Percentiles rank a stretch among this genome's conserved stretches.
These are phyloP conservation scores for Parapristionchus giblindavisi DNA, from an alignment of 2,888 invertebrate genomes.

Conservation along the genomic window DNA sequence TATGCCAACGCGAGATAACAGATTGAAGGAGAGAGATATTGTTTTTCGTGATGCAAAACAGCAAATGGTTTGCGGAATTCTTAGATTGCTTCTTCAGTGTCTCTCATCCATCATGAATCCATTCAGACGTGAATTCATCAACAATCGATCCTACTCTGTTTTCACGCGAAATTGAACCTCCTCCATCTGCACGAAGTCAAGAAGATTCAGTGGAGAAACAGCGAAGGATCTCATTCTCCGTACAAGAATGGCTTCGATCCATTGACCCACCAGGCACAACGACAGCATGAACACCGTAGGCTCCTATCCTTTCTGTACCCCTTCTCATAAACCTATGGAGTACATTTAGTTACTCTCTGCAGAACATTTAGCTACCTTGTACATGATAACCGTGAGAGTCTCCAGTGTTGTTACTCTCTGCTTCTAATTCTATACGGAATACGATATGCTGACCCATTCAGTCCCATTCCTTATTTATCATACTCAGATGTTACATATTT, in stretches of 20 bases:
- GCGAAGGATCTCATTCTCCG: conserved; percentile 37
- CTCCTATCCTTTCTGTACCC: too few relatives aligned
- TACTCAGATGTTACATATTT: conserved; percentile 3
- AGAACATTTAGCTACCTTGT: too few relatives aligned
- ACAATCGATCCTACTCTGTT: conserved; percentile 13
- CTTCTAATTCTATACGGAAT: not conserved
- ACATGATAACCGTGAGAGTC: not conserved
- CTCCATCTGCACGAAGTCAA: conserved; percentile 27
- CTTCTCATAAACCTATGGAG: too few relatives aligned
- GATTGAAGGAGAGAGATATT: too few relatives aligned
- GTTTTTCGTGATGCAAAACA: too few relatives aligned
- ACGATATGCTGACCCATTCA: not conserved
- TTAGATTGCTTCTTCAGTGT: not conserved
- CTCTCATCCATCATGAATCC: not conserved
- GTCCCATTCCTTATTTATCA: not conserved
- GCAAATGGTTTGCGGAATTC: not conserved
- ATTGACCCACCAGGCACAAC: conserved; percentile 11
- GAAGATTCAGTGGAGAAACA: conserved; percentile 35
- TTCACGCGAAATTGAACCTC: not conserved
- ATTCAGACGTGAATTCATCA: conserved; percentile 15
- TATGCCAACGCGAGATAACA: too few relatives aligned
- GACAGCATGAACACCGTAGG: too few relatives aligned
- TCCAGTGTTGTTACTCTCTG: not conserved
- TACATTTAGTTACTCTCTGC: too few relatives aligned
- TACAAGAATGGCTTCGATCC: conserved; percentile 34